Evolutionary conservation across 2,888 invertebrate genomes (phyloP), one percentile per base, ranked within the genome.

Genomic region (Strigamia crassipes): DNA sequence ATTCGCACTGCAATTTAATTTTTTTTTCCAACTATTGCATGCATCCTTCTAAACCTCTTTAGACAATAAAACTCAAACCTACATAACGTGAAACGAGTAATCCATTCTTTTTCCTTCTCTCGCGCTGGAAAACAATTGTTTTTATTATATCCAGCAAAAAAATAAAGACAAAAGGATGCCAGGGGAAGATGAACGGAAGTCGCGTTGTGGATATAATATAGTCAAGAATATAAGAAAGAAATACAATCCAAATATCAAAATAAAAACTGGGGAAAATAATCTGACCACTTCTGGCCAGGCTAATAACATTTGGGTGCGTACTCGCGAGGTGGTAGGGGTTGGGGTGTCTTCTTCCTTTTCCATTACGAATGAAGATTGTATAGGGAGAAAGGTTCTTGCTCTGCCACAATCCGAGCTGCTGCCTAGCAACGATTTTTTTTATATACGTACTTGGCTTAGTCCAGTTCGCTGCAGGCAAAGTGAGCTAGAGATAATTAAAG

Each of bases 31-130:
- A 23, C 73, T 73, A 73, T 73, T 73, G 73, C 73, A 73, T 73
- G 73, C 73, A 73, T 73, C 73, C 73, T 73, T 73, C 73, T 73
- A 73, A 73, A 73, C 73, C 73, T 73, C 73, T 73, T 73, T 73
- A 73, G 73, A 73, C 73, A 73, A 73, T 73, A 73, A 73, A 73
- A 73, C 73, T 73, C 73, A 73, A 38, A 73, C 73, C 73, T 31
- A 27, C 27, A 27, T 73, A 73, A 73, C 73, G 27, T 13, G 73
- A 73, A 73, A 73, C 73, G 73, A 73, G 73, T 73, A 73, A 73
- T 73, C 73, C 73, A 73, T 73, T 73, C 73, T 73, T 15, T 12
- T 13, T 13, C 31, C 73, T 73, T 31, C 10, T 31, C n/a, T 27
- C 31, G n/a, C n/a, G n/a, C n/a, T 12, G 31, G n/a, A 27, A 27